Base-by-base conservation (phyloP, 2,888 invertebrate species). In the Harpagoxenus sublaevis region DNA sequence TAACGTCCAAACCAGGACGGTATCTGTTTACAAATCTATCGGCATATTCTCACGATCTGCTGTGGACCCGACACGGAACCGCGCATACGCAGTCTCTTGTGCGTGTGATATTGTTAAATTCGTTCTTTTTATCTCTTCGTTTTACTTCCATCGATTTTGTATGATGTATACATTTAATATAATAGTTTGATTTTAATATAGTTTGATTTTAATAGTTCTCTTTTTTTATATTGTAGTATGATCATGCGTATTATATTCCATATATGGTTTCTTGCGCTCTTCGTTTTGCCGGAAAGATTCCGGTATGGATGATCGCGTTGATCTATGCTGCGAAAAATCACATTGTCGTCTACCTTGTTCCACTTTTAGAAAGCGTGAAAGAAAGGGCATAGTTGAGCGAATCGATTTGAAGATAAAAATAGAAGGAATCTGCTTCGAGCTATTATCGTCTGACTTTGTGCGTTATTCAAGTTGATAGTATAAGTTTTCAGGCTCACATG, bases 381-480 rank as follows among this genome's bases (percentile, higher is more conserved):
- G 55, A 35, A 66, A 57, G 53, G 45, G 28, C 73, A 77, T 28
- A 53, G 42, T n/a, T 51, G 74, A 82, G 71, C 31, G 84, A 85
- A 89, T 89, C 78, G 74, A 48, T 71, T 35, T 39, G 57, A 86
- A 86, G 85, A 88, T 75, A 89, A 84, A 87, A 62, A 77, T 78
- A 55, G 53, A 75, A 6, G 6, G 18, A 63, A 53, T 23, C 42
- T 51, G 42, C 35, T 77, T 31, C 15, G 28, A 57, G 31, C 87
- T 66, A 89, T 89, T 88, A 87, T 89, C 65, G 57, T 77, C 45
- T 60, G 45, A 60, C 42, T 71, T 79, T 53, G 35, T 18, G 42
- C 60, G 79, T 71, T 57, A 77, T 70, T 83, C 86, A 65, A 65
- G 62, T 66, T 71, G 74, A 66, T 79, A 65, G 35, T 77, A 23